Percentiles rank a stretch among this genome's conserved stretches.
Evolutionary conservation across 92 coral and sea anemone species (phyloP).

Genomic region (Desmophyllum pertusum): DNA sequence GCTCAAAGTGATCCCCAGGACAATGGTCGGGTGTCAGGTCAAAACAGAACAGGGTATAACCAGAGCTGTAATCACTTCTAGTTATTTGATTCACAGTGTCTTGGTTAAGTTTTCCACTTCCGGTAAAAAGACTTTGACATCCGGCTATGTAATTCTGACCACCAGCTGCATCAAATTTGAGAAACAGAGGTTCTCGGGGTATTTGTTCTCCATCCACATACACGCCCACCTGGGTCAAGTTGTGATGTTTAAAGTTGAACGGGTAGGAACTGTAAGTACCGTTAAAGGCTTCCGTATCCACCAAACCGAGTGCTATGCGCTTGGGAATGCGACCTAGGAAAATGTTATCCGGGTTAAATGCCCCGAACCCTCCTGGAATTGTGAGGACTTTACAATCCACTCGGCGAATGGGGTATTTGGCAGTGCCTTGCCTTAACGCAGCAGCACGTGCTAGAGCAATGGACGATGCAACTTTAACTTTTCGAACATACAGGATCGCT

Average conservation of each 20-base stretch:
- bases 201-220: no score
- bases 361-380: constrained; percentile 54
- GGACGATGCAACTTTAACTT: constrained; percentile 63
- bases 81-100: constrained; percentile 56
- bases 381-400: constrained; percentile 58
- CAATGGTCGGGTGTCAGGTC: constrained; percentile 52
- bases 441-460: constrained; percentile 55
- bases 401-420: constrained; percentile 73
- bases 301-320: constrained; percentile 55
- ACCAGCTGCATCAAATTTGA: no score
- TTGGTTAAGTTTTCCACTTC: constrained; percentile 51
- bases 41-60: constrained; percentile 36
- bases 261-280: constrained; percentile 60
- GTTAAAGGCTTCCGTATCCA: constrained; percentile 64
- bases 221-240: no score
- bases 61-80: constrained; percentile 50
- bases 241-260: no score
- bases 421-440: constrained; percentile 53
- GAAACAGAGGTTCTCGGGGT: no score
- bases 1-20: constrained; percentile 32
- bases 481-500: constrained; percentile 61
- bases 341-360: constrained; percentile 57
- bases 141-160: no score
- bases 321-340: constrained; percentile 66
- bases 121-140: constrained; percentile 43